Conservation (phyloP, 2,797 vertebrate genomes). For the Ambastaia sidthimunki region DNA sequence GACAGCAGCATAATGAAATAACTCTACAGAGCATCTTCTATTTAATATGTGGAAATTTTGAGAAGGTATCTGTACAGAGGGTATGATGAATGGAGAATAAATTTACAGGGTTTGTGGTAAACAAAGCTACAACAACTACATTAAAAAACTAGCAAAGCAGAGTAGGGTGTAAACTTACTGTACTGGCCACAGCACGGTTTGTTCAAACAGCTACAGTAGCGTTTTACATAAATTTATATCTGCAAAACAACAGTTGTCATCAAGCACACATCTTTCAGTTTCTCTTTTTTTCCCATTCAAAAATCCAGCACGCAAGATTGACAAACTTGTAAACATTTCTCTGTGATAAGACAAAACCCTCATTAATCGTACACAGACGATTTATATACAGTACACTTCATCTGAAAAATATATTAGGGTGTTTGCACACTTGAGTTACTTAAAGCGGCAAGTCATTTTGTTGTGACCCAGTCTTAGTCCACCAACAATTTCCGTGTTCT, state of each 20-base stretch:
- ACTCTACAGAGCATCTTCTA: constrained; percentile 25
- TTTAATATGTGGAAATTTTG: constrained; percentile 30
- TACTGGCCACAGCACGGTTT: constrained; percentile 35
- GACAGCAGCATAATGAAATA: constrained; percentile 40
- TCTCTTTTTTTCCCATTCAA: background rate
- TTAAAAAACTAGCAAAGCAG: background rate
- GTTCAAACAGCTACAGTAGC: constrained; percentile 27
- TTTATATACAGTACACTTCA: background rate
- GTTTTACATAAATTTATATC: constrained; percentile 6
- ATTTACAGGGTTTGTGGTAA: constrained; percentile 17
- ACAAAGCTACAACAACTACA: constrained; percentile 10
- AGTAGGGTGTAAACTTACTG: constrained; percentile 31
- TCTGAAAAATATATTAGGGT: background rate
- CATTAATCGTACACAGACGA: background rate
- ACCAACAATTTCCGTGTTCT: background rate
- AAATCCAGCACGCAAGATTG: constrained; percentile 27
- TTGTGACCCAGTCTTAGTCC: background rate
- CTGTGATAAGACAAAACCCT: background rate
- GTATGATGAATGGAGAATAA: background rate
- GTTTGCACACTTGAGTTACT: background rate
- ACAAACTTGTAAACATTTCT: constrained; percentile 24
- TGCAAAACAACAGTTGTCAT: constrained; percentile 25
- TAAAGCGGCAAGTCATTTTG: background rate
- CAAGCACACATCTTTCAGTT: constrained; percentile 17
- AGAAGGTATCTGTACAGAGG: constrained; percentile 20